Evolutionary conservation across 2,113 vertebrate genomes (phyloP), one percentile per base, ranked within the genome.

Genomic region (Lycaon pictus): DNA sequence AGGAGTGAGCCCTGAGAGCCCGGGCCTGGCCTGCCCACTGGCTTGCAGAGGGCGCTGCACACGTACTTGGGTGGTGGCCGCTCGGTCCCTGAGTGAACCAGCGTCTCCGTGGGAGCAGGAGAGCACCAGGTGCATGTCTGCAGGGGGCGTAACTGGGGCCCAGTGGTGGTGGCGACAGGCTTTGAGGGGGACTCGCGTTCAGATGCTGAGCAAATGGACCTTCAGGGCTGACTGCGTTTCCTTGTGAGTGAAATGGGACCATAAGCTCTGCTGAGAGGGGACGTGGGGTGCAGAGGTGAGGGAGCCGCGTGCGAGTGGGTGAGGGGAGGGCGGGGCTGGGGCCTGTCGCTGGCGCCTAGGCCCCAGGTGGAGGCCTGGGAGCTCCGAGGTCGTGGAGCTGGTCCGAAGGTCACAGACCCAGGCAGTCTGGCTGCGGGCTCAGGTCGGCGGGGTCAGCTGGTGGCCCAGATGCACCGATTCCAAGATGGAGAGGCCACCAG

Each of bases 101-200:
- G 43, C 43, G 12, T 27, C 1, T 27, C 25, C 43, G 2, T 5
- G 29, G 83, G 23, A 35, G 35, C 29, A 43, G 43, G 43, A 43
- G 15, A 15, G 35, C 1, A 3, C 9, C 1, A 4, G 2, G 16
- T 1, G 19, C 56, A 8, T 7, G 0, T 7, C 48, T 0, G 13
- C 32, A 29, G 8, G 29, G 20, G 25, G 58, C 0, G 29, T 10
- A 23, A 58, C 72, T 23, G 87, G 43, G 27, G 0, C 2, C 51
- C 65, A 22, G 22, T 16, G 7, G 58, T 51, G 20, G 35, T 20
- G 0, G 0, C 32, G 86, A 77, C 9, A 13, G 48, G 12, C 12
- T 37, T 35, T 23, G 56, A n/a, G 69, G 2, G n/a, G 53, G 48
- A 60, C 32, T 53, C 0, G 11, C 16, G 27, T 82, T 85, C 71